phyloP scores from a whole-genome alignment of 2,888 invertebrate genomes.

The Pemphredon lugubris region DNA sequence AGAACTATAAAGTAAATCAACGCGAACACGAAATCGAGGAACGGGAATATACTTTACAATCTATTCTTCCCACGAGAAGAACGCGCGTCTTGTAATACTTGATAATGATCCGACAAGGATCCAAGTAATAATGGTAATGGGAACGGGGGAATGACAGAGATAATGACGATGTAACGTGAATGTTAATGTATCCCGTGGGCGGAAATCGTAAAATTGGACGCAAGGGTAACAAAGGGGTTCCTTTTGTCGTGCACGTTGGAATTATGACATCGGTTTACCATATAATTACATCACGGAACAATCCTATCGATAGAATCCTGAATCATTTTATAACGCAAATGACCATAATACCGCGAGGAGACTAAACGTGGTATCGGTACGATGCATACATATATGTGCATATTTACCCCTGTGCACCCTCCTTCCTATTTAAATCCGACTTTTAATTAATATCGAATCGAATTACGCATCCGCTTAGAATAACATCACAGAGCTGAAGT shows the following conservation, averaged over 20 bases:
- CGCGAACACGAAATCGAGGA: slow-evolving; percentile 38
- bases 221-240: slow-evolving; percentile 41
- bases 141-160: slow-evolving; percentile 50
- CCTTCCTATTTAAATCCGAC: no score
- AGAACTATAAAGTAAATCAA: slow-evolving; percentile 42
- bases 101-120: slow-evolving; percentile 56
- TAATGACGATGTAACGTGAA: slow-evolving; percentile 55
- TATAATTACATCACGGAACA: slow-evolving; percentile 28
- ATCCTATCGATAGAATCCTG: slow-evolving; percentile 5
- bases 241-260: slow-evolving; percentile 14
- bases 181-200: slow-evolving; percentile 51
- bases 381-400: no score
- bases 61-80: slow-evolving; percentile 52
- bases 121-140: slow-evolving; percentile 55
- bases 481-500: no score
- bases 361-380: no score
- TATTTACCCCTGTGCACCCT: no score
- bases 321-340: no score
- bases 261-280: slow-evolving; percentile 40
- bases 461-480: no score
- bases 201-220: slow-evolving; percentile 47
- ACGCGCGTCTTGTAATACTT: slow-evolving; percentile 52
- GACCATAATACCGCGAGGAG: no score
- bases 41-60: slow-evolving; percentile 41
- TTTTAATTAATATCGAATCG: no score